Evolutionary conservation across 2,888 invertebrate genomes (phyloP), one percentile per base, ranked within the genome.

Genomic region (Cataglyphis albicans): DNA sequence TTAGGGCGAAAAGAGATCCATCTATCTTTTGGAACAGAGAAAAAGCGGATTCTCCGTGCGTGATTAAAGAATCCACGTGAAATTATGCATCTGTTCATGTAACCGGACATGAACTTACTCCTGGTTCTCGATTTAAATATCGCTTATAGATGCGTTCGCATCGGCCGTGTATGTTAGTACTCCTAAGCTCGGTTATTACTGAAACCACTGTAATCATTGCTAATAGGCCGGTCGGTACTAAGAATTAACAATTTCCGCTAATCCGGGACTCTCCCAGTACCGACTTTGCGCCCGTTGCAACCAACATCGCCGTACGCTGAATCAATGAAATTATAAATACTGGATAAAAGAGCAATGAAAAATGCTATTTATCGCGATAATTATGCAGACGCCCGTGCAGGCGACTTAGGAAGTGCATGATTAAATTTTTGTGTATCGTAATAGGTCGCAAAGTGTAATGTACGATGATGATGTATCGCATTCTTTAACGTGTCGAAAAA

Each of bases 51-150:
- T 55, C 44, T 52, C 38, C 38, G 10, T 57, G 65, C 68, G 57
- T 41, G 82, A 78, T 59, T 78, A 80, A 84, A 84, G 35, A 76
- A 75, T 59, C 64, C 52, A n/a, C 35, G 67, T 73, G 76, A 87
- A 88, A 89, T 89, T 90, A 88, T 88, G 90, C 83, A 87, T 83
- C 90, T 85, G 90, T 88, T 84, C 85, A 90, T 32, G 88, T 90
- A 90, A 76, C 81, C 75, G 81, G 89, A 84, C 88, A 65, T 52
- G 15, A 52, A 52, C 86, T 88, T 88, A 89, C 83, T 86, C 81
- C 57, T 44, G 44, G 4, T 61, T 57, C 41, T 57, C 18, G 41
- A 59, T 18, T 78, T 80, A 44, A 80, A 73, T 72, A 72, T 70
- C 52, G 59, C n/a, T 35, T 38, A 21, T 74, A 73, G 35, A 80